Evolutionary conservation across 2,888 invertebrate species (phyloP), one percentile per base, ranked within the genome.

Genomic region (Sympetrum striolatum): DNA sequence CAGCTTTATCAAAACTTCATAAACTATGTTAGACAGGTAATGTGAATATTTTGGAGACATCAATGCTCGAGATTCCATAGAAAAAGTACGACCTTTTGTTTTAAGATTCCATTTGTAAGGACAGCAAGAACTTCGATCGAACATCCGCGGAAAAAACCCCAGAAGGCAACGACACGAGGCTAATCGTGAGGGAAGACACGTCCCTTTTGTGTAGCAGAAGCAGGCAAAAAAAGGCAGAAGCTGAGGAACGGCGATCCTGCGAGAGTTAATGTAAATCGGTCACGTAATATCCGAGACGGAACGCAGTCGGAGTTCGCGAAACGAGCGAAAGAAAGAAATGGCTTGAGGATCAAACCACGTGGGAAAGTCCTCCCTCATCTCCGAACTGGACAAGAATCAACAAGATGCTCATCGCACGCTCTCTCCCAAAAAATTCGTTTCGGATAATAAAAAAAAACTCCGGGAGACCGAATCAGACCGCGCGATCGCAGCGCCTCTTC

Each of bases 261-360:
- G 35, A 31, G 73, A 73, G 25, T 64, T 86, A 86, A 86, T 86
- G 39, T 86, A 86, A 86, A 86, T 86, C 86, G 60, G 86, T 86
- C 86, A 86, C 86, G 86, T 86, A 86, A 64, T 86, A 58, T 64
- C 37, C n/a, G 86, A 86, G 86, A 86, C 58, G 82, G 82, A 58
- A 82, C 37, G 86, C 60, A 60, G 58, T 53, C 73, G 25, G 73
- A 58, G 58, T 86, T 37, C 64, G 60, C 86, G 37, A 73, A 73
- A 73, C 22, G 64, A 64, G 64, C 64, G 73, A 73, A 73, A 73
- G 31, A 35, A 86, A 22, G 25, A 64, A 37, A 35, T 58, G 82
- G 53, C 18, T 35, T 12, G 58, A 58, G 37, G 73, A 25, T 73
- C 14, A 73, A 73, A 73, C 73, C 73, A 73, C 73, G 73, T 73